These are phyloP conservation scores for Condylura cristata DNA, from an alignment of 2,113 vertebrate species.

Conservation along the genomic window DNA sequence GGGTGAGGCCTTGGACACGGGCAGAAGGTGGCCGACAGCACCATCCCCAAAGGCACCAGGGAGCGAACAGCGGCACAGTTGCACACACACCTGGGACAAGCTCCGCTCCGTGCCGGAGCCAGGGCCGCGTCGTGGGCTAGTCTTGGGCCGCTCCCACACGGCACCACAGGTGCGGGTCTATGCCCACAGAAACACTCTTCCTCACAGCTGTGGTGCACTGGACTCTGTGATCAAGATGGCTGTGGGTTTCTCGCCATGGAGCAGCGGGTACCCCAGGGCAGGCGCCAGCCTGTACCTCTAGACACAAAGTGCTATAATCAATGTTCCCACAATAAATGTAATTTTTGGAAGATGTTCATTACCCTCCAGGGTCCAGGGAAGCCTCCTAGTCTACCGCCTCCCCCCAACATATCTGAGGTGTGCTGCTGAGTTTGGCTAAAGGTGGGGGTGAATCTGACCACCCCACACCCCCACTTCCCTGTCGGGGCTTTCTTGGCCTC, in stretches of 20 bases:
- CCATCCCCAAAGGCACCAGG: no score
- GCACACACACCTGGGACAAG: no score
- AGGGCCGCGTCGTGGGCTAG: accelerated
- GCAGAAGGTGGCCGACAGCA: background rate
- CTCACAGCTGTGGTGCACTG: background rate
- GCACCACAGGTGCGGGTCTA: background rate
- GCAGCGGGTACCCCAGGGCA: no score
- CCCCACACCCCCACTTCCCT: background rate
- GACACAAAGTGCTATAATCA: no score
- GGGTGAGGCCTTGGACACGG: background rate
- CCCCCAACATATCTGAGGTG: background rate
- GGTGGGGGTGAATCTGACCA: no score
- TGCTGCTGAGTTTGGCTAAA: background rate
- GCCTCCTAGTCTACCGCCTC: accelerated
- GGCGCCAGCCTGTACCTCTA: no score
- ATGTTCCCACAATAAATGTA: no score
- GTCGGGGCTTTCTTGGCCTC: no score
- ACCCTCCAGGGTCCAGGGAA: background rate
- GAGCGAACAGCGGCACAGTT: no score
- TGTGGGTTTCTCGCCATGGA: background rate
- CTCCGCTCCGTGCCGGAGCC: background rate
- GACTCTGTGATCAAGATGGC: background rate
- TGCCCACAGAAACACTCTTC: background rate
- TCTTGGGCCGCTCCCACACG: background rate
- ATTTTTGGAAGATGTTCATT: background rate